A percentile compares a stretch with the other conserved stretches of the same genome.
Evolutionary conservation across 2,888 invertebrate genomes (phyloP).

Genomic region (Drosophila affinis): DNA sequence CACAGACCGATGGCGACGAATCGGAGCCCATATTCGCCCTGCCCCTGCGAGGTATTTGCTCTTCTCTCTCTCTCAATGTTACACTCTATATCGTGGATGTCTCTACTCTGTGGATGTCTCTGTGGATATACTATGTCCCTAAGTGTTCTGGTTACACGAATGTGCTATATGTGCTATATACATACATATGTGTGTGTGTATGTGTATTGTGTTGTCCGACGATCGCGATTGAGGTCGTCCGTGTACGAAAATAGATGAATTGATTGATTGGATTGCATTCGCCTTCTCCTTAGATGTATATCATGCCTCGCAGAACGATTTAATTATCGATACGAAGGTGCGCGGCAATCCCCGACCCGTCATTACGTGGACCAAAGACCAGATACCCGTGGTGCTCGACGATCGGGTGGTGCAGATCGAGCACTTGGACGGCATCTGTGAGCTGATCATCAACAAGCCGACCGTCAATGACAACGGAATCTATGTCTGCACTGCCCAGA

Average conservation of each 20-base stretch:
- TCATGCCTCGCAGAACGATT: conserved; percentile 89
- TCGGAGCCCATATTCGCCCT: conserved; percentile 83
- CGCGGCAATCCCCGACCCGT: conserved; percentile 89
- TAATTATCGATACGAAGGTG: conserved; percentile 91
- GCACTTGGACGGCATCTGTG: conserved; percentile 90
- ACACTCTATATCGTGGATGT: not conserved
- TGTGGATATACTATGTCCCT: conserved; percentile 51
- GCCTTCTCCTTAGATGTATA: conserved; percentile 86
- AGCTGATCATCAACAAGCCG: conserved; percentile 88
- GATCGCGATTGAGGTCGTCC: conserved; percentile 73
- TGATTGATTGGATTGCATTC: conserved; percentile 54
- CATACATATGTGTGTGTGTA: not conserved
- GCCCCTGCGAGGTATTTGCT: conserved; percentile 87
- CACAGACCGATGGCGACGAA: conserved; percentile 82
- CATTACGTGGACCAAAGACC: conserved; percentile 91
- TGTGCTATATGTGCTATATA: not conserved
- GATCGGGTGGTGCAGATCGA: conserved; percentile 88
- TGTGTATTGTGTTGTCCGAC: conserved; percentile 16
- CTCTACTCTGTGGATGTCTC: conserved; percentile 27
- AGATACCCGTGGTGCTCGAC: conserved; percentile 85
- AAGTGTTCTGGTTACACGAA: conserved; percentile 51
- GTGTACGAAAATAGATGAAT: conserved; percentile 73
- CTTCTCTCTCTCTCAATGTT: conserved; percentile 1
- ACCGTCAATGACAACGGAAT: conserved; percentile 86
- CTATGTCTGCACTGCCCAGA: conserved; percentile 87